phyloP scores from a whole-genome alignment of 2,797 vertebrate genomes.

The Smutsia gigantea region DNA sequence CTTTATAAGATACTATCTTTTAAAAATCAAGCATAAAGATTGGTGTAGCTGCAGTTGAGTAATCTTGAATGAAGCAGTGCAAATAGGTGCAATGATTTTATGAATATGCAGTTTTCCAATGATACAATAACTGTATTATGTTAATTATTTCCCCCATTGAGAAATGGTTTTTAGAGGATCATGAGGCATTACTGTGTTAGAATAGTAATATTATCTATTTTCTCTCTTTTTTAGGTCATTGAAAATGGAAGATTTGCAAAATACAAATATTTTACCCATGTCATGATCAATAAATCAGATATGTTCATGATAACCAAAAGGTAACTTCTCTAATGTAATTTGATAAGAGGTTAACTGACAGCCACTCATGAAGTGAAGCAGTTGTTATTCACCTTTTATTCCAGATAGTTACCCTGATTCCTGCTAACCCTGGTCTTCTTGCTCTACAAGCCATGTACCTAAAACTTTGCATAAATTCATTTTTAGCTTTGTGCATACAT shows the following conservation, averaged over 20 bases:
- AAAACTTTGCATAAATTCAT: neutral
- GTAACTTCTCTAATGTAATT: constrained; percentile 83
- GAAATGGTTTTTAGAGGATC: constrained; percentile 38
- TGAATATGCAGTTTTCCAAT: constrained; percentile 30
- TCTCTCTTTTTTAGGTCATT: constrained; percentile 92
- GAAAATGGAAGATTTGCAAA: constrained; percentile 99
- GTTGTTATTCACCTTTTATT: neutral
- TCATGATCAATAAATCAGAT: constrained; percentile 97
- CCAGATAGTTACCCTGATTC: neutral
- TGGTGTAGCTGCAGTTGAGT: neutral
- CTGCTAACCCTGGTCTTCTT: neutral
- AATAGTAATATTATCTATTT: constrained; percentile 67
- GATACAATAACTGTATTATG: neutral
- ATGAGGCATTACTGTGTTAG: constrained; percentile 6
- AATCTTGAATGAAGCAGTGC: neutral
- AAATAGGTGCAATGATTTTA: constrained; percentile 8
- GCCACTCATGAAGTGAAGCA: neutral
- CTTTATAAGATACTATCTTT: neutral
- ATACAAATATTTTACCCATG: constrained; percentile 96
- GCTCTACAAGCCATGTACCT: neutral
- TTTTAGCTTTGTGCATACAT: neutral
- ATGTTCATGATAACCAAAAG: constrained; percentile 98
- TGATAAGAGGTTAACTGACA: neutral
- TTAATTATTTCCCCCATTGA: neutral
- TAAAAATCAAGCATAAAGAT: constrained; percentile 31